Evolutionary conservation across 1,140 invertebrate genomes (phyloP), one percentile per base, ranked within the genome.

Genomic region (Aphelinus certus): DNA sequence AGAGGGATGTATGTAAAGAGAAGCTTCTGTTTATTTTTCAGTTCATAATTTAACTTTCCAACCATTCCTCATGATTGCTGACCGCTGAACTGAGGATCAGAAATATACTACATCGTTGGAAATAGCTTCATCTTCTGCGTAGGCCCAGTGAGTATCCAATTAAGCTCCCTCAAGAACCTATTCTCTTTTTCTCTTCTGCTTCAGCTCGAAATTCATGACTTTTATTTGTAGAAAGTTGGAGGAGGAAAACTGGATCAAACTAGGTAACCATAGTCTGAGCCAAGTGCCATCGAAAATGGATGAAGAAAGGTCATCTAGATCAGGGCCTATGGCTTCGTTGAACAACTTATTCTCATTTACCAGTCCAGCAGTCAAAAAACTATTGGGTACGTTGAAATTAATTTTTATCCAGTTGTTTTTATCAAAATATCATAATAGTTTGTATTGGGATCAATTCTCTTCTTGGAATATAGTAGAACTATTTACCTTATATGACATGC

Each of bases 291-390:
- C 9, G n/a, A 70, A 64, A 76, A 95, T 95, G 94, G 94, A 95
- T 84, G 94, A 95, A 89, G 93, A 92, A 80, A 93, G 94, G 86
- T 94, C 93, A 46, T 93, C 93, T 42, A 93, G 93, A 85, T 94
- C 93, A 80, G 93, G 94, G 73, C 92, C 94, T 80, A 96, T 96
- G 92, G 95, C 94, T 77, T 95, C 94, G 77, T 86, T 98, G 48
- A 98, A 97, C 84, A 96, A 95, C 84, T 88, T 98, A 47, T 98
- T 98, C 87, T 97, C 97, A 46, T 98, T 98, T 84, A 98, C 96
- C 76, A 97, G 95, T 86, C 97, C 97, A 10, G 96, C 96, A 69
- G 97, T 98, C 1, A 99, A 99, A 85, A 97, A 98, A 84, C 89
- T 76, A 43, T 60, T 76, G 69, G 75, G 75, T 76, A 71, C 53